Percentiles rank a stretch among this genome's conserved stretches.
These are phyloP conservation scores for Myrmecobius fasciatus DNA, from an alignment of 2,113 vertebrate species.

Conservation along the genomic window DNA sequence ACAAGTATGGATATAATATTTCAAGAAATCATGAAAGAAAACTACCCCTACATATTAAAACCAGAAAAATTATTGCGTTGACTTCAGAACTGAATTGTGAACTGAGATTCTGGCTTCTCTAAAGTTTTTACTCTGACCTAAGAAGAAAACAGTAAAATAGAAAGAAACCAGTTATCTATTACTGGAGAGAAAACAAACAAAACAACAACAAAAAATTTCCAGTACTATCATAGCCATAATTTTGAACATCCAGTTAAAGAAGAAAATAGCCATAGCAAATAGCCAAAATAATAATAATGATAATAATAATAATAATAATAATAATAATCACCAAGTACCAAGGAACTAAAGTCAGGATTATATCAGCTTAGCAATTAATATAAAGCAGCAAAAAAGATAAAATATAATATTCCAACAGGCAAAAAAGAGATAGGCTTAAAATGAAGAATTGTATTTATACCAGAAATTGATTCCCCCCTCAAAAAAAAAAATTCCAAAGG, in stretches of 20 bases:
- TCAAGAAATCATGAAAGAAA: background rate
- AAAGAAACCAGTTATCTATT: background rate
- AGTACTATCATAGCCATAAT: no score
- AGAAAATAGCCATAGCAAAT: no score
- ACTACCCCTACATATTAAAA: background rate
- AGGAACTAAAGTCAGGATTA: background rate
- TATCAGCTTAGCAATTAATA: background rate
- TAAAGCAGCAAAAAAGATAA: background rate
- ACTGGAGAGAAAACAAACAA: no score
- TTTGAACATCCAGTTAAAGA: no score
- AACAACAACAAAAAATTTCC: no score
- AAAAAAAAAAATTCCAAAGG: background rate
- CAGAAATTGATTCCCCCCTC: background rate
- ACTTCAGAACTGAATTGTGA: background rate
- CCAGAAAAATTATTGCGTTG: background rate
- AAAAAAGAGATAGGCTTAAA: background rate
- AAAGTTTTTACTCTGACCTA: background rate
- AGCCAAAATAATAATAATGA: no score
- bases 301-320: no score
- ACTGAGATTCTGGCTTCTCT: background rate
- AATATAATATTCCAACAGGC: background rate
- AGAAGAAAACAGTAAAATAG: background rate
- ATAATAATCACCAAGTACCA: background rate
- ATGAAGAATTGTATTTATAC: background rate
- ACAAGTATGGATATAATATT: background rate